Evolutionary conservation across 2,888 invertebrate species (phyloP).

Genomic region (Yponomeuta cagnagella): DNA sequence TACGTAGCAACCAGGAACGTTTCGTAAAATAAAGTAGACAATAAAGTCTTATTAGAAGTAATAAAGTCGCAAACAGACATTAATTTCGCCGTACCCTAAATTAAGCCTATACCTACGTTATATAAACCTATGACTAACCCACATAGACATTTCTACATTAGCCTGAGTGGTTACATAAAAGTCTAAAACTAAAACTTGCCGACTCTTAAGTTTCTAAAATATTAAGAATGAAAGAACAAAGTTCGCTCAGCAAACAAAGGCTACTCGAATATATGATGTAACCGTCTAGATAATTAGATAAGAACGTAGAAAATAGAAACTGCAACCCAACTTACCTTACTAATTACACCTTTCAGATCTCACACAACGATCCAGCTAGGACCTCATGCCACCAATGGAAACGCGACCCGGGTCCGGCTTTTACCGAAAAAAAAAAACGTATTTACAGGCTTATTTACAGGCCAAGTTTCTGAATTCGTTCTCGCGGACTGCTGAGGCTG

Average conservation of each 20-base stretch:
- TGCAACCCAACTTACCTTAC: not conserved
- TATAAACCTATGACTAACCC: not conserved
- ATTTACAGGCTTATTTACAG: slow-evolving; percentile 60
- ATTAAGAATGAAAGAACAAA: not conserved
- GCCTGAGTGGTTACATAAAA: not conserved
- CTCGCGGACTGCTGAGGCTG: slow-evolving; percentile 45
- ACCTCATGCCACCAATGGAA: not conserved
- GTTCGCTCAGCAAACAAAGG: not conserved
- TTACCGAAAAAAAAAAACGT: slow-evolving; percentile 16
- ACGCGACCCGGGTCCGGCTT: slow-evolving; percentile 5
- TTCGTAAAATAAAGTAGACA: too few species aligned
- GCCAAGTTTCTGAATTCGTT: slow-evolving; percentile 34
- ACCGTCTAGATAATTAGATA: not conserved
- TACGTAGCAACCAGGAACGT: too few species aligned
- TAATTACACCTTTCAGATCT: not conserved
- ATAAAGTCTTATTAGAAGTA: too few species aligned
- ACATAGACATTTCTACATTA: not conserved
- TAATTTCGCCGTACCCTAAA: too few species aligned
- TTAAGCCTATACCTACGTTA: not conserved
- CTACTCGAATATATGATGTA: slow-evolving; percentile 6
- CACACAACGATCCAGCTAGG: not conserved
- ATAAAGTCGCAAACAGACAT: too few species aligned
- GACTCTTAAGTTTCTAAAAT: too few species aligned
- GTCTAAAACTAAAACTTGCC: not conserved
- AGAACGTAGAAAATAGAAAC: not conserved